A percentile compares a stretch with the other conserved stretches of the same genome.
Conservation (phyloP, 2,113 vertebrate species). For the Cygnus buccinator region DNA sequence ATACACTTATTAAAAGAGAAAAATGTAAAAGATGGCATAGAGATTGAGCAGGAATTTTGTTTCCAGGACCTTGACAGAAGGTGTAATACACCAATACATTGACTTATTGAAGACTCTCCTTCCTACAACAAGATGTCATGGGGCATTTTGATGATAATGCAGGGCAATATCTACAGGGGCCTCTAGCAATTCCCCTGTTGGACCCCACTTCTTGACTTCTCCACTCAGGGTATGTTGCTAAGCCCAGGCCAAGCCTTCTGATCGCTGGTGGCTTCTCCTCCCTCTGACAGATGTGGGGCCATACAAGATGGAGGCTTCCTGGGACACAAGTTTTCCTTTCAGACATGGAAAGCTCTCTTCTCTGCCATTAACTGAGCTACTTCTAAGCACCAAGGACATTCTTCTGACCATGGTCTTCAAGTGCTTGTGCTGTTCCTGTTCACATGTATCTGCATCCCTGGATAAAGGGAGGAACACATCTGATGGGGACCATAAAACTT, state of each 20-base stretch:
- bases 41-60: not conserved
- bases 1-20: not conserved
- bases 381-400: not conserved
- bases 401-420: fast-evolving
- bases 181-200: not conserved
- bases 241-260: not conserved
- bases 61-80: not conserved
- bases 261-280: not conserved
- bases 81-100: not conserved
- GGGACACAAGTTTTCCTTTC: not conserved
- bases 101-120: not conserved
- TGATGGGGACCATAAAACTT: not conserved
- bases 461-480: not conserved
- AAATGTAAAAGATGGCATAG: fast-evolving
- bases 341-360: not conserved
- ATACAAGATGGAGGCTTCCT: not conserved
- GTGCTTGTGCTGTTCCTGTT: not conserved
- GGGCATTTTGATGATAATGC: not conserved
- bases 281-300: no score
- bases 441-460: not conserved
- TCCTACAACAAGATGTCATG: not conserved
- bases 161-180: not conserved
- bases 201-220: not conserved
- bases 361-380: not conserved
- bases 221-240: not conserved